Base-by-base conservation (phyloP, 2,113 vertebrate species). In the Protobothrops flavoviridis region DNA sequence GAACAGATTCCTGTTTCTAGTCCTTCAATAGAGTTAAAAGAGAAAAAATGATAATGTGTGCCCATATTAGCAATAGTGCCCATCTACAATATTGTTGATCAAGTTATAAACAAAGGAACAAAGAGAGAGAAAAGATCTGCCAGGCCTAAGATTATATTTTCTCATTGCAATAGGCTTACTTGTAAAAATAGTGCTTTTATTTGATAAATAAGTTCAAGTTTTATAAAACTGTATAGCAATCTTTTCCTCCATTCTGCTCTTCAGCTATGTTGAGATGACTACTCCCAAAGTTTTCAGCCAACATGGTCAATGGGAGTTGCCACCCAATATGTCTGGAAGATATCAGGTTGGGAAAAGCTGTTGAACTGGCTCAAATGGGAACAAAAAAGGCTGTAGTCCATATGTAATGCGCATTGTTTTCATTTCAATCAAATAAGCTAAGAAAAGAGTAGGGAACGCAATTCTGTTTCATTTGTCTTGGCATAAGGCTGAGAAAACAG, bases 11-110 rank as follows among this genome's bases (percentile, higher is more conserved):
- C 26, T 85, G 39, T 53, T 50, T 29, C 52, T 26, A 48, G 20
- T 48, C 92, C 86, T 69, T 43, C 85, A 92, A 92, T 33, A 45
- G 74, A 90, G 7, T 43, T 81, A 90, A 94, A 94, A 29, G 92
- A 93, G 7, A 24, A 1, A 11, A 13, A 59, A 0, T 2, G 2
- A 8, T 24, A 52, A 24, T 0, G 0, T 0, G 20, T 55, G 52
- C 24, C 0, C 0, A 45, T 52, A 59, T 43, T 90, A 87, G 74
- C 74, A 90, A 95, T 74, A 33, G 86, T 57, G 92, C 91, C 0
- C 0, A 17, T 90, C 89, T 29, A 52, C 1, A 29, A 9, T 1
- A 93, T n/a, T 17, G 92, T 43, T 33, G 39, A 17, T 94, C 39
- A 1, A 86, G 56, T 48, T 39, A 86, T 13, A 39, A 91, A 85